These are phyloP conservation scores for Agrochola circellaris DNA, from an alignment of 2,888 invertebrate species.

Conservation along the genomic window DNA sequence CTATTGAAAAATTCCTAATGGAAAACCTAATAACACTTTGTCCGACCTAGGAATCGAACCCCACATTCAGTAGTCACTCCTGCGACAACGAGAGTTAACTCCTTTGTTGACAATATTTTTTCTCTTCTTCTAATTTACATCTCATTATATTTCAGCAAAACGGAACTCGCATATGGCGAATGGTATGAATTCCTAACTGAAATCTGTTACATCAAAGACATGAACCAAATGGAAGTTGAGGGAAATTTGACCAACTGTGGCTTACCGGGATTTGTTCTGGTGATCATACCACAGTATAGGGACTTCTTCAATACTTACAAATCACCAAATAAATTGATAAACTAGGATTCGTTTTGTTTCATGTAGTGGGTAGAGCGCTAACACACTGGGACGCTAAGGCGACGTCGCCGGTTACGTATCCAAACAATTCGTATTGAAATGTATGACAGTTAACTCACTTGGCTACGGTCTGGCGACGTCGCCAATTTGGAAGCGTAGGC, in stretches of 20 bases:
- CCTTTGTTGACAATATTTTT: background rate
- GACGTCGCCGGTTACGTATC: too few species aligned
- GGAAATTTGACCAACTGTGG: conserved; percentile 73
- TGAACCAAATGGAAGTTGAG: conserved; percentile 67
- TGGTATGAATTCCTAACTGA: conserved; percentile 74
- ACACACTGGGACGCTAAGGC: too few species aligned
- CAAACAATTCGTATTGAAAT: too few species aligned
- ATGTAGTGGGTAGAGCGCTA: background rate
- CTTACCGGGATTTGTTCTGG: conserved; percentile 68
- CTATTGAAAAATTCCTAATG: background rate
- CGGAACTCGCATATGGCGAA: conserved; percentile 70
- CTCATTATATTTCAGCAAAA: conserved; percentile 69
- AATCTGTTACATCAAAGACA: conserved; percentile 64
- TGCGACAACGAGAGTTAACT: too few species aligned
- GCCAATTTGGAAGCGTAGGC: too few species aligned
- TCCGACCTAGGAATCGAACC: background rate
- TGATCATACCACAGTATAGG: conserved; percentile 73
- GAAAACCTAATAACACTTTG: background rate
- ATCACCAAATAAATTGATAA: conserved; percentile 65
- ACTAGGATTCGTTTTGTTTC: conserved; percentile 1
- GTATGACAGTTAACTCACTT: too few species aligned
- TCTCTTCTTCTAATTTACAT: conserved; percentile 7
- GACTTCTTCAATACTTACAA: conserved; percentile 74
- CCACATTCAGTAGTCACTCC: background rate
- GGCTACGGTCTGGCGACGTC: too few species aligned